A percentile compares a stretch with the other conserved stretches of the same genome.
Conservation (phyloP, 2,113 vertebrate genomes). For the Bagarius yarrelli region DNA sequence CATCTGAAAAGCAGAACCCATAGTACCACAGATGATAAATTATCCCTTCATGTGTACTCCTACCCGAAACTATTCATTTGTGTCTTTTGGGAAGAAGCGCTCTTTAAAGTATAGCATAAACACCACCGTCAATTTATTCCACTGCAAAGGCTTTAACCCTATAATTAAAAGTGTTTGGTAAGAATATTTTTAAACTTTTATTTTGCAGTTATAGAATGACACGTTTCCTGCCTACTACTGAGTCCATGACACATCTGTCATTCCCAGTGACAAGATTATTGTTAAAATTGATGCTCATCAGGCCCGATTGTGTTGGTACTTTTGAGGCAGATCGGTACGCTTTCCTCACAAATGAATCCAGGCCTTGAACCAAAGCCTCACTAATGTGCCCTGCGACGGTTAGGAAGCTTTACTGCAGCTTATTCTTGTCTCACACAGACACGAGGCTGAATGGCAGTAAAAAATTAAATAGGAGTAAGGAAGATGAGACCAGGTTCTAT, state of each 20-base stretch:
- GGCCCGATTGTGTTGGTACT: conserved; percentile 28
- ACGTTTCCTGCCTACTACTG: background rate
- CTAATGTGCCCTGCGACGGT: background rate
- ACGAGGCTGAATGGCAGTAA: conserved; percentile 2
- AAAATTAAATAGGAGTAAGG: conserved; percentile 20
- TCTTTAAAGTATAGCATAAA: conserved; percentile 2
- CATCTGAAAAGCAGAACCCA: conserved; percentile 31
- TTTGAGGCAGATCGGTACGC: conserved; percentile 9
- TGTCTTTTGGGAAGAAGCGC: conserved; percentile 6
- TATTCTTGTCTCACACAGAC: conserved; percentile 30
- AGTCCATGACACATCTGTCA: background rate
- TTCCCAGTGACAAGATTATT: conserved; percentile 24
- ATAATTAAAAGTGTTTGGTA: conserved; percentile 27
- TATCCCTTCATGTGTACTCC: conserved; percentile 26
- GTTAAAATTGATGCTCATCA: conserved; percentile 26
- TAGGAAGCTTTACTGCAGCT: background rate
- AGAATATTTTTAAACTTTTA: conserved; percentile 5
- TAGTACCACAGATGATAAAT: conserved; percentile 43
- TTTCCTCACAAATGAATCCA: conserved; percentile 30
- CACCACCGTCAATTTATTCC: conserved; percentile 1
- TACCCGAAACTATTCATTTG: conserved; percentile 29
- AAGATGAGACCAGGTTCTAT: conserved; percentile 8
- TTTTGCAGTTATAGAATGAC: background rate
- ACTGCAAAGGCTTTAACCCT: background rate
- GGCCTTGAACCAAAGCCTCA: background rate